Evolutionary conservation across 2,888 invertebrate species (phyloP).

Genomic region (Catonia carolina): DNA sequence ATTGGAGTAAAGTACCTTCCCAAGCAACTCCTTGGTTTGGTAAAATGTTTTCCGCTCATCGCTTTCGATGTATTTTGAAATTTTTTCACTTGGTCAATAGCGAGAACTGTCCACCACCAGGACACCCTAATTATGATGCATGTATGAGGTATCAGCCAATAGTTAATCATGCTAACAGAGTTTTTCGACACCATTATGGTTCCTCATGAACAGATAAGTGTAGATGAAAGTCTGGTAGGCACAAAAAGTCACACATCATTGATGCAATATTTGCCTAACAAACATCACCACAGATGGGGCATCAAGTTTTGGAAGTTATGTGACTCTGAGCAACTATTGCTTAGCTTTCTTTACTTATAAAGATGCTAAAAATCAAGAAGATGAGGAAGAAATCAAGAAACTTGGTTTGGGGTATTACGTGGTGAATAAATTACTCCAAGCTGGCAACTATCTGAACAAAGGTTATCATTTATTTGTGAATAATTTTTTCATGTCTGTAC

Average conservation of each 20-base stretch:
- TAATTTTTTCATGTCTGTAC: constrained; percentile 12
- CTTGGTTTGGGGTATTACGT: constrained; percentile 14
- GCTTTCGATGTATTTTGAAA: constrained; percentile 11
- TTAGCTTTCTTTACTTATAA: too few species aligned
- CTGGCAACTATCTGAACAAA: constrained; percentile 16
- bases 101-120: background rate
- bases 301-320: constrained; percentile 14
- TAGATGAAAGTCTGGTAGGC: constrained; percentile 16
- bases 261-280: constrained; percentile 15
- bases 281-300: constrained; percentile 18
- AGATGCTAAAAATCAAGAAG: constrained; percentile 2
- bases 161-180: constrained; percentile 16
- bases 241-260: constrained; percentile 9
- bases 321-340: constrained; percentile 14
- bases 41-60: constrained; percentile 6
- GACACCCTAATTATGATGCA: constrained; percentile 10
- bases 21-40: constrained; percentile 15
- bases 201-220: constrained; percentile 5
- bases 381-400: constrained; percentile 1
- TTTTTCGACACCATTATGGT: constrained; percentile 10
- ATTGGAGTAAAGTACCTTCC: constrained; percentile 5
- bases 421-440: constrained; percentile 6
- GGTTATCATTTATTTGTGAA: constrained; percentile 13
- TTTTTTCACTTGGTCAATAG: constrained; percentile 16
- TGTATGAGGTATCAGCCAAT: constrained; percentile 14